Conservation (phyloP, 2,113 vertebrate genomes). For the Dasyornis broadbenti region DNA sequence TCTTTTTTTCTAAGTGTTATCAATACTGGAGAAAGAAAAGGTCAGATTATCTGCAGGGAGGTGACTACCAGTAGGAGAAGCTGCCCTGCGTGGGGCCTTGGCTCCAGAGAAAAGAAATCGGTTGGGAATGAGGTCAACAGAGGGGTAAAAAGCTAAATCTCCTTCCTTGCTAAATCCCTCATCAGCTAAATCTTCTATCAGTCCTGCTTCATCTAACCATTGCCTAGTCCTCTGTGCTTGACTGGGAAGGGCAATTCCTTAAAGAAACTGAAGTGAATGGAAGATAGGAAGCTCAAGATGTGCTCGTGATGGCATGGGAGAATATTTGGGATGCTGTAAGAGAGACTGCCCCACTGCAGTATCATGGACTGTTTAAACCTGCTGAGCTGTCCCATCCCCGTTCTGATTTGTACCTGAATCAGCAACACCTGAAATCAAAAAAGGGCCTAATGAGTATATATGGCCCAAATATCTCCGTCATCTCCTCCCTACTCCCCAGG, state of each 20-base stretch:
- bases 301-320: accelerated
- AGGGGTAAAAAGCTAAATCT: neutral
- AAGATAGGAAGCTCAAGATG: neutral
- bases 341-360: accelerated
- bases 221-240: neutral
- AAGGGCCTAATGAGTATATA: neutral
- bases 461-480: neutral
- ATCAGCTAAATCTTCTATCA: neutral
- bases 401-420: neutral
- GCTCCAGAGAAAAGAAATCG: neutral
- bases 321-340: neutral
- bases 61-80: neutral
- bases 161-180: neutral
- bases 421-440: neutral
- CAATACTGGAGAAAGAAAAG: neutral
- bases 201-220: neutral
- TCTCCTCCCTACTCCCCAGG: neutral
- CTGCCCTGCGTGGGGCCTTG: neutral
- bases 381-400: neutral
- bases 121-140: neutral
- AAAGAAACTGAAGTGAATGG: neutral
- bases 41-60: neutral
- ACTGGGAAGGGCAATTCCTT: neutral
- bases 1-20: neutral
- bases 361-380: neutral